Percentiles rank a stretch among this genome's conserved stretches.
Conservation (phyloP, 2,797 vertebrate species). For the Distichodus sexfasciatus region DNA sequence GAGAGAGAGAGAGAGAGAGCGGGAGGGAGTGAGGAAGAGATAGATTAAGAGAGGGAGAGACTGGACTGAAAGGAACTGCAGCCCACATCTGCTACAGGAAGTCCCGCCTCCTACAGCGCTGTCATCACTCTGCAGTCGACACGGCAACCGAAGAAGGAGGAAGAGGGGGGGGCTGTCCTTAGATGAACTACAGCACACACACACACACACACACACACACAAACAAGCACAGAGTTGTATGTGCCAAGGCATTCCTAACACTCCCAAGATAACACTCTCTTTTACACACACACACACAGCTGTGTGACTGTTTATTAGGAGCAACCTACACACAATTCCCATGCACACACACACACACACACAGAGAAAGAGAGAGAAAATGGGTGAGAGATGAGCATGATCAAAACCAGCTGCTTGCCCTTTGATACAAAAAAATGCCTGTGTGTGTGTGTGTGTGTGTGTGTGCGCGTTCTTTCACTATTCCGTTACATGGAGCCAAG, state of each 20-base stretch:
- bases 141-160: constrained; percentile 38
- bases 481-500: constrained; percentile 3
- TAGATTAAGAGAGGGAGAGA: too few species aligned
- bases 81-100: too few species aligned
- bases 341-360: constrained; percentile 14
- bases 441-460: constrained; percentile 4
- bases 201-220: not conserved
- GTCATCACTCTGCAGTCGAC: constrained; percentile 22
- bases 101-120: not conserved
- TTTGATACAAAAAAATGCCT: constrained; percentile 13
- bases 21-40: too few species aligned
- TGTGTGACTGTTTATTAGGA: constrained; percentile 56
- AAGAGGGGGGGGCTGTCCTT: constrained; percentile 31
- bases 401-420: constrained; percentile 48
- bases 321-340: constrained; percentile 13
- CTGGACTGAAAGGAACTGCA: too few species aligned
- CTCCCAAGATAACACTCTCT: constrained; percentile 23
- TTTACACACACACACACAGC: constrained; percentile 56
- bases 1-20: too few species aligned
- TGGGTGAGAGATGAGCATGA: constrained; percentile 21
- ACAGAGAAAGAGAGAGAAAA: constrained; percentile 5
- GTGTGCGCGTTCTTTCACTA: not conserved
- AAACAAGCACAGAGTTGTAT: not conserved
- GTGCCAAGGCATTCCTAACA: constrained; percentile 11
- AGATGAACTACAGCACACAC: constrained; percentile 22